Evolutionary conservation across 2,113 vertebrate species (phyloP).

Genomic region (Aramus guarauna): DNA sequence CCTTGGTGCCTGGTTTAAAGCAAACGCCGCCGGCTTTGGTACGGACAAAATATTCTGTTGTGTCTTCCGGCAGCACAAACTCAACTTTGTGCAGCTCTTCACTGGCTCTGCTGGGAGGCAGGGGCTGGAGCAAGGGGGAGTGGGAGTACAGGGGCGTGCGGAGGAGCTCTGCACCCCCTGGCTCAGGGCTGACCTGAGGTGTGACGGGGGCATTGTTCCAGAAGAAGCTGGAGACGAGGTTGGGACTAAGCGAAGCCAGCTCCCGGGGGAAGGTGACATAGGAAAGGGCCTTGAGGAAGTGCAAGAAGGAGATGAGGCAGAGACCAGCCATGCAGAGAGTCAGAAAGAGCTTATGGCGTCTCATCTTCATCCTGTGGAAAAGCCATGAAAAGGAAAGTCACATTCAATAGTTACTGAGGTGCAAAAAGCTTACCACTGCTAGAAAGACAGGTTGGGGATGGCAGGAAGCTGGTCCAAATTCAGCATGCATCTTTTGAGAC

Average conservation of each 20-base stretch:
- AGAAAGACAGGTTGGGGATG: not conserved
- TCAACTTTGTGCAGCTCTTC: slow-evolving; percentile 79
- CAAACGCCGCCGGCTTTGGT: slow-evolving; percentile 93
- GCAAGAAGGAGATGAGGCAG: slow-evolving; percentile 98
- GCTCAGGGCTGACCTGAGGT: slow-evolving; percentile 81
- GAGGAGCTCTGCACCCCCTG: slow-evolving; percentile 73
- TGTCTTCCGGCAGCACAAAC: slow-evolving; percentile 84
- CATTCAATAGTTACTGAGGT: not conserved
- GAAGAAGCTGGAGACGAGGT: slow-evolving; percentile 96
- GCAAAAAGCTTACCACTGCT: not conserved
- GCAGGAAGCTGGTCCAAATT: not conserved
- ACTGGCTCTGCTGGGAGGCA: slow-evolving; percentile 57
- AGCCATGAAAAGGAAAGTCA: slow-evolving; percentile 21
- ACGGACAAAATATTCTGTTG: slow-evolving; percentile 84
- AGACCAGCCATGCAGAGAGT: slow-evolving; percentile 96
- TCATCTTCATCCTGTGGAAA: slow-evolving; percentile 94
- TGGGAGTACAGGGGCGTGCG: slow-evolving; percentile 73
- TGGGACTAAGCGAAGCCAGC: slow-evolving; percentile 93
- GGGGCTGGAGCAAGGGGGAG: slow-evolving; percentile 71
- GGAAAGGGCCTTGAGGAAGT: slow-evolving; percentile 98
- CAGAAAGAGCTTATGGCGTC: slow-evolving; percentile 97
- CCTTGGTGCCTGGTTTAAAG: slow-evolving; percentile 91
- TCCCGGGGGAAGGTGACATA: slow-evolving; percentile 95
- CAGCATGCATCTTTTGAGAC: not conserved
- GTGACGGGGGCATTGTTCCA: slow-evolving; percentile 89